phyloP scores from a whole-genome alignment of 2,113 vertebrate species.

The Aptenodytes patagonicus region DNA sequence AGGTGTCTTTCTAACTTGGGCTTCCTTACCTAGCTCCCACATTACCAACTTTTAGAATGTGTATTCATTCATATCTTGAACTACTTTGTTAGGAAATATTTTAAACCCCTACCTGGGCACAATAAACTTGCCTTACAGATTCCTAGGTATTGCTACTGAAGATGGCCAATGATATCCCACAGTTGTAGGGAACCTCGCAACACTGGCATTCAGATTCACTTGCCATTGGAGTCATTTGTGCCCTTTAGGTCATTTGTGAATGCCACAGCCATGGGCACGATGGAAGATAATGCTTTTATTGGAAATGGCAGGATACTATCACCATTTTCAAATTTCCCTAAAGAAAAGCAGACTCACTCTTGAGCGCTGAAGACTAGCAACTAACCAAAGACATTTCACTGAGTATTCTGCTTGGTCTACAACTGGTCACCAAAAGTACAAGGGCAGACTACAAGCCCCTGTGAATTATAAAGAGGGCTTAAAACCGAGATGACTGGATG shows the following conservation, averaged over 20 bases:
- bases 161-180: neutral
- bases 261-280: accelerated
- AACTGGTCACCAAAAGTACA: neutral
- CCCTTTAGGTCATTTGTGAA: neutral
- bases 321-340: neutral
- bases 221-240: neutral
- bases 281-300: neutral
- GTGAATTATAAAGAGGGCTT: neutral
- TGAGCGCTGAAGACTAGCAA: neutral
- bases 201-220: too few relatives aligned
- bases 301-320: neutral
- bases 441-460: neutral
- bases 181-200: neutral
- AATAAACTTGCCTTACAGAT: neutral
- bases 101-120: neutral
- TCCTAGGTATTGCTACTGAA: neutral
- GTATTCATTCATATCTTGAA: neutral
- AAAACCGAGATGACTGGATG: neutral
- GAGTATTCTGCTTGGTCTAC: neutral
- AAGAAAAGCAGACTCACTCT: neutral
- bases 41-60: neutral
- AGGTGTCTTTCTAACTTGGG: neutral
- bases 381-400: neutral
- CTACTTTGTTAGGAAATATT: neutral
- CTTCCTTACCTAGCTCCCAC: neutral